Base-by-base conservation (phyloP, 2,888 invertebrate species). In the Willowsia nigromaculata region DNA sequence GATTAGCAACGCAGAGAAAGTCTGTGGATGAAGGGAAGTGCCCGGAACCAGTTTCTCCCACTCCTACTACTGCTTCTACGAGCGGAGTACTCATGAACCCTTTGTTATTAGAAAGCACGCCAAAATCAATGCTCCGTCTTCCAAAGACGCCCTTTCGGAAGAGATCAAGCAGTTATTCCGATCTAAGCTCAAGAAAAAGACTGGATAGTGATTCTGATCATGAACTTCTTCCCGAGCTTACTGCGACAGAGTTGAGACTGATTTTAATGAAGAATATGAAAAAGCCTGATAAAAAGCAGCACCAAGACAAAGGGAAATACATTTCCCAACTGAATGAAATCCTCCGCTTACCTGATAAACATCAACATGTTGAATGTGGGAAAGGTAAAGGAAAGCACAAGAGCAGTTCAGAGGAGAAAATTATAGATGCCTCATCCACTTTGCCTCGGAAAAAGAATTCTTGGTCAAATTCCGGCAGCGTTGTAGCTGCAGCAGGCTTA, bases 161-260 rank as follows among this genome's bases (percentile, higher is more conserved):
- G 43, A 37, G 90, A 65, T 90, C 90, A n/a, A 87, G 89, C 13
- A 86, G 86, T 59, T 89, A 89, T 50, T 90, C 89, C 11, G 90
- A 90, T 40, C 50, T 90, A 15, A 78, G 59, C 27, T 62, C 85
- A 11, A 80, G 81, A n/a, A 62, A 50, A 65, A 59, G 53, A 47
- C 27, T 22, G 25, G 53, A 78, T 4, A 56, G 50, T 13, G 88
- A 83, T 15, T 76, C 81, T 2, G 76, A 87, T 13, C 74, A 47
- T 15, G 47, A 83, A 15, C 62, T 90, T n/a, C n/a, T n/a, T n/a
- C 91, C 91, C 2, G 90, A 91, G 56, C 84, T 91, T 18, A 88
- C 91, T 5, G 68, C 90, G 0, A 40, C 50, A 11, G 91, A 91
- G 25, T 78, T 91, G 50, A 91, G 89, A 90, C 62, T 84, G 82